A percentile compares a stretch with the other conserved stretches of the same genome.
phyloP scores from a whole-genome alignment of 2,797 vertebrate species.

The Pipistrellus pipistrellus region DNA sequence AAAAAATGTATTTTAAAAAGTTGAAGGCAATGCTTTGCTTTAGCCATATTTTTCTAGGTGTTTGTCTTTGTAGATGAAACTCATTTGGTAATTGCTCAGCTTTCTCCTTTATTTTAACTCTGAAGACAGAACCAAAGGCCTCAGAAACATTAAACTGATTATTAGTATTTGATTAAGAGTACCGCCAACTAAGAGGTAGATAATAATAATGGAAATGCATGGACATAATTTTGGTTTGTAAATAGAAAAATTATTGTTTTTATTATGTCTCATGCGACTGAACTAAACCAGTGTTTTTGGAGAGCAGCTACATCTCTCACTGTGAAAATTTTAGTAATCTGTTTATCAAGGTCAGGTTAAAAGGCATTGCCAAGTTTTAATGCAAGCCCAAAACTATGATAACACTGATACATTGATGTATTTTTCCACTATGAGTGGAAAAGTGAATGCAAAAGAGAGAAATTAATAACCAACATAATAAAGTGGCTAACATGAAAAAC shows the following conservation, averaged over 20 bases:
- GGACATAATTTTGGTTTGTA: background rate
- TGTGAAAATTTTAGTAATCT: conserved; percentile 45
- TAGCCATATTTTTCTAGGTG: conserved; percentile 1
- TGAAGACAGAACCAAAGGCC: background rate
- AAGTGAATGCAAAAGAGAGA: conserved; percentile 52
- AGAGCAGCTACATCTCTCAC: background rate
- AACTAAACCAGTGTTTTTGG: conserved; percentile 21
- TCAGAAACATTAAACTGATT: conserved; percentile 41
- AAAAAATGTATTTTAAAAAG: background rate
- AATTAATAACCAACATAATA: conserved; percentile 27
- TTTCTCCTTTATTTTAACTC: conserved; percentile 42
- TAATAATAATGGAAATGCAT: background rate
- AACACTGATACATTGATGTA: background rate
- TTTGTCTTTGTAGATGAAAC: conserved; percentile 11
- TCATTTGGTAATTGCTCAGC: background rate
- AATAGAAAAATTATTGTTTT: conserved; percentile 37
- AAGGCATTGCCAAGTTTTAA: conserved; percentile 21
- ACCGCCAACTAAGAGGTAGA: background rate
- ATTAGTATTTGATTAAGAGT: conserved; percentile 61
- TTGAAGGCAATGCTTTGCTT: background rate
- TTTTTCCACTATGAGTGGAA: background rate
- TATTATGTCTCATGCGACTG: conserved; percentile 1
- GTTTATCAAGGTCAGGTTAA: background rate
- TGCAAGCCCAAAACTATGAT: background rate
- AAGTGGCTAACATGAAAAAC: conserved; percentile 5